These are phyloP conservation scores for Geophilus truncorum DNA, from an alignment of 2,888 invertebrate species.

Conservation along the genomic window DNA sequence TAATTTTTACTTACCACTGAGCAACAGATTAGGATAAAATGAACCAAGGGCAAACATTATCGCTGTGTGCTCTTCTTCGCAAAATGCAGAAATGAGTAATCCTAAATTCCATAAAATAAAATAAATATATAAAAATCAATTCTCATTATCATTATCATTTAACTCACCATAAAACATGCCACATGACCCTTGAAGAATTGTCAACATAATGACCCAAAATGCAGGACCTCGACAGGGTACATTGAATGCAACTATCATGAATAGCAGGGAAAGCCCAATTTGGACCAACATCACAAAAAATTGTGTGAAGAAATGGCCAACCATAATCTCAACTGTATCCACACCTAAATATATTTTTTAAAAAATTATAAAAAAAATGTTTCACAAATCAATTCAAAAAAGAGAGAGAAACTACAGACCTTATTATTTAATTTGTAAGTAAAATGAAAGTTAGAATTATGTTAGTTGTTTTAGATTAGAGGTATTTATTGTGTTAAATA, in stretches of 20 bases:
- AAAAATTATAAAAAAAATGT: neutral
- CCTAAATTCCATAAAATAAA: slow-evolving; percentile 51
- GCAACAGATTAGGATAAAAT: slow-evolving; percentile 85
- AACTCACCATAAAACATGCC: slow-evolving; percentile 90
- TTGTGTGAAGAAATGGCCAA: slow-evolving; percentile 85
- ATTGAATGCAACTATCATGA: slow-evolving; percentile 84
- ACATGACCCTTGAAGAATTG: slow-evolving; percentile 83
- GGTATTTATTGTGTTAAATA: neutral
- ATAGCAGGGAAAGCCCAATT: slow-evolving; percentile 80
- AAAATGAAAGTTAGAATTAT: too few relatives aligned
- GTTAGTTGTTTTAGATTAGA: neutral
- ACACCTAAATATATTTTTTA: too few relatives aligned
- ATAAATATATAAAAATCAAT: too few relatives aligned
- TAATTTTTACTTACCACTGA: slow-evolving; percentile 65
- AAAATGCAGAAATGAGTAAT: slow-evolving; percentile 86
- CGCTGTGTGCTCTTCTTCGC: slow-evolving; percentile 85
- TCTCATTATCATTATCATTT: neutral
- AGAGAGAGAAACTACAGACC: neutral
- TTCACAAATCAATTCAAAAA: neutral
- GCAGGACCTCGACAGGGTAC: slow-evolving; percentile 87
- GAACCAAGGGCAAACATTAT: slow-evolving; percentile 89
- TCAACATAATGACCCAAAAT: slow-evolving; percentile 74
- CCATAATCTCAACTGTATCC: slow-evolving; percentile 4
- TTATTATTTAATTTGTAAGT: neutral
- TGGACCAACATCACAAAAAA: slow-evolving; percentile 93